phyloP scores from a whole-genome alignment of 2,888 invertebrate genomes.

The Chalcis sispes region DNA sequence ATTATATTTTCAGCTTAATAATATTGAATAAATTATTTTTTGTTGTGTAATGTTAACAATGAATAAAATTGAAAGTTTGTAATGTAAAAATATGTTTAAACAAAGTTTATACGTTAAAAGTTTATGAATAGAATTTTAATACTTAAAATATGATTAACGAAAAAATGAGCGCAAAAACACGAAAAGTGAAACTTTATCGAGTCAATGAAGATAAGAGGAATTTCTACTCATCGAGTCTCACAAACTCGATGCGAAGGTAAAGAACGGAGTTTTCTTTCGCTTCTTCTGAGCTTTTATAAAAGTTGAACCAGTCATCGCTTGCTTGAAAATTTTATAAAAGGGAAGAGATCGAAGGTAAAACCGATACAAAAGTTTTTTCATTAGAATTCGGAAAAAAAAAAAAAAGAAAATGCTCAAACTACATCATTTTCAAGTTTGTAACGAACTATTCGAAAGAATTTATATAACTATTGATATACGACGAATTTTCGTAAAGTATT shows the following conservation, averaged over 20 bases:
- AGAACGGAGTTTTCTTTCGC: slow-evolving; percentile 17
- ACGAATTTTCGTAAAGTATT: too few relatives aligned
- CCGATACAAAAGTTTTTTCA: slow-evolving; percentile 24
- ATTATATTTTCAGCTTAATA: too few relatives aligned
- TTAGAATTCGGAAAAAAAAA: too few relatives aligned
- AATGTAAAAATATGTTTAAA: too few relatives aligned
- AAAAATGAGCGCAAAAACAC: background rate
- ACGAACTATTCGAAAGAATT: too few relatives aligned
- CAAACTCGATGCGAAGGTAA: background rate
- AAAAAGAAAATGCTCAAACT: background rate
- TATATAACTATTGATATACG: too few relatives aligned
- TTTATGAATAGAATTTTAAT: too few relatives aligned
- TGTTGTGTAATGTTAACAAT: too few relatives aligned
- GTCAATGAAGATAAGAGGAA: slow-evolving; percentile 1
- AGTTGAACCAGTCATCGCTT: background rate
- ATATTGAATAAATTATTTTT: too few relatives aligned
- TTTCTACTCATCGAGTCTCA: background rate
- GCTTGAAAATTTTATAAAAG: slow-evolving; percentile 9
- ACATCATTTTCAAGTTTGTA: background rate
- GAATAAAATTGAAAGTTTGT: too few relatives aligned
- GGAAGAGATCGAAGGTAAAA: background rate
- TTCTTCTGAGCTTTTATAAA: background rate
- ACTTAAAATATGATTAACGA: background rate
- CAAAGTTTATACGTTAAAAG: too few relatives aligned
- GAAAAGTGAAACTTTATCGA: slow-evolving; percentile 5